These are phyloP conservation scores for Caenorhabditis panamensis DNA, from an alignment of 2,888 invertebrate genomes.

Conservation along the genomic window DNA sequence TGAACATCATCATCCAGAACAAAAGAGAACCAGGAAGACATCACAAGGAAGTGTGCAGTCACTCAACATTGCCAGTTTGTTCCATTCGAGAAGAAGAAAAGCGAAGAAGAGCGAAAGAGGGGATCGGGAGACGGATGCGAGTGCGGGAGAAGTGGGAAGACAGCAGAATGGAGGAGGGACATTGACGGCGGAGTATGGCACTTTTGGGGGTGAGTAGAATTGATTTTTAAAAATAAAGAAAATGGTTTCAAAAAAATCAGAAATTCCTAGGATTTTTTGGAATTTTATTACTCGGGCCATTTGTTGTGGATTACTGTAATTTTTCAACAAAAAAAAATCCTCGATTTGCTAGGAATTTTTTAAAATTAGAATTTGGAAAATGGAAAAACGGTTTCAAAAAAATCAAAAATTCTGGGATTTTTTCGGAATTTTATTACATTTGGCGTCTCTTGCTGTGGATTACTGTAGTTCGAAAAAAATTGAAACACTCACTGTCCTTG, in stretches of 20 bases:
- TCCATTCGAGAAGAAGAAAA: conserved; percentile 63
- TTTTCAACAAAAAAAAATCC: too few relatives aligned
- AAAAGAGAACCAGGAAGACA: conserved; percentile 63
- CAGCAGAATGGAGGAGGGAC: conserved; percentile 39
- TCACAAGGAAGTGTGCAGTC: conserved; percentile 74
- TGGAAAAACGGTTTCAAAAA: too few relatives aligned
- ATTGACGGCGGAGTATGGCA: conserved; percentile 61
- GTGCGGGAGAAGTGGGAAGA: conserved; percentile 54
- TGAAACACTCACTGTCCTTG: too few relatives aligned
- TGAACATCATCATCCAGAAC: conserved; percentile 33
- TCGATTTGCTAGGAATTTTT: too few relatives aligned
- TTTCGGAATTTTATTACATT: too few relatives aligned
- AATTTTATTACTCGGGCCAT: too few relatives aligned
- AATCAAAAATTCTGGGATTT: not conserved
- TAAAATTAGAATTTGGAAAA: too few relatives aligned
- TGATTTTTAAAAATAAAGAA: not conserved
- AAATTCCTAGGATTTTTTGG: too few relatives aligned
- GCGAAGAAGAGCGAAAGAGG: conserved; percentile 34
- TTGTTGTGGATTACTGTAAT: too few relatives aligned
- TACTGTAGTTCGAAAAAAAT: too few relatives aligned
- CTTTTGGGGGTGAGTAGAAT: conserved; percentile 54
- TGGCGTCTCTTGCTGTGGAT: too few relatives aligned
- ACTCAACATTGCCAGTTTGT: conserved; percentile 68
- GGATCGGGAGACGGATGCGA: conserved; percentile 60
- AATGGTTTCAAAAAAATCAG: too few relatives aligned